phyloP scores from a whole-genome alignment of 92 coral and sea anemone species.

The Actinernus sp. region DNA sequence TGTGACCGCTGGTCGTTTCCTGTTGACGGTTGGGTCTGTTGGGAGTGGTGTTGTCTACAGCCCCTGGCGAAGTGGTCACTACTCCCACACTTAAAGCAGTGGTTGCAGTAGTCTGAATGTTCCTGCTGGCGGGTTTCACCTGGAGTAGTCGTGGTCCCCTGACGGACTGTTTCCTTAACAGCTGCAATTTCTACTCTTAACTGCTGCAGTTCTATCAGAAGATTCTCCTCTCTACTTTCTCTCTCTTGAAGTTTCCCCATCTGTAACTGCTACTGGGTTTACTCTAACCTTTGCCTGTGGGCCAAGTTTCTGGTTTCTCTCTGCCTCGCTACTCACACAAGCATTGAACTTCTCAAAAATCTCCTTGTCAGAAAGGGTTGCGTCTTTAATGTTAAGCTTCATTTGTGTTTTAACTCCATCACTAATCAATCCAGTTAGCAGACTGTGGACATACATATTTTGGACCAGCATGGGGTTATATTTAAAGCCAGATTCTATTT shows the following conservation, averaged over 20 bases:
- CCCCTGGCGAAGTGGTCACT: conserved; percentile 50
- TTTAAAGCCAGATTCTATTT: conserved; percentile 31
- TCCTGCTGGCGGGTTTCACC: conserved; percentile 20
- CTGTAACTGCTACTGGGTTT: conserved; percentile 11
- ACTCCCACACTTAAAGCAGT: conserved; percentile 63
- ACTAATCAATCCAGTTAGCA: conserved; percentile 25
- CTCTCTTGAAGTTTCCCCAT: not conserved
- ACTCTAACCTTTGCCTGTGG: conserved; percentile 13
- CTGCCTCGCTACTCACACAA: conserved; percentile 38
- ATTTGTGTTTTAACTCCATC: conserved; percentile 23
- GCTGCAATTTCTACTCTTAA: conserved; percentile 9
- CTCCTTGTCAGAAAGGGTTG: conserved; percentile 25
- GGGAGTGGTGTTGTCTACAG: conserved; percentile 9
- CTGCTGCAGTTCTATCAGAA: conserved; percentile 15
- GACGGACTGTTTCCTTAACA: not conserved
- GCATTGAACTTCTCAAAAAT: conserved; percentile 49
- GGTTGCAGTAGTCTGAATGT: conserved; percentile 44
- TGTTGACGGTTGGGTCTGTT: not conserved
- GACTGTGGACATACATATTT: conserved; percentile 19
- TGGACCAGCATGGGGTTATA: conserved; percentile 31
- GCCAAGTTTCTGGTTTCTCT: conserved; percentile 42
- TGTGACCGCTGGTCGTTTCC: conserved; percentile 36
- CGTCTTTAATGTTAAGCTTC: conserved; percentile 21
- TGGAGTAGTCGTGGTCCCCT: not conserved
- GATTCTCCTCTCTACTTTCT: conserved; percentile 13